These are phyloP conservation scores for Emydoidea blandingii DNA, from an alignment of 2,797 vertebrate genomes.

Conservation along the genomic window DNA sequence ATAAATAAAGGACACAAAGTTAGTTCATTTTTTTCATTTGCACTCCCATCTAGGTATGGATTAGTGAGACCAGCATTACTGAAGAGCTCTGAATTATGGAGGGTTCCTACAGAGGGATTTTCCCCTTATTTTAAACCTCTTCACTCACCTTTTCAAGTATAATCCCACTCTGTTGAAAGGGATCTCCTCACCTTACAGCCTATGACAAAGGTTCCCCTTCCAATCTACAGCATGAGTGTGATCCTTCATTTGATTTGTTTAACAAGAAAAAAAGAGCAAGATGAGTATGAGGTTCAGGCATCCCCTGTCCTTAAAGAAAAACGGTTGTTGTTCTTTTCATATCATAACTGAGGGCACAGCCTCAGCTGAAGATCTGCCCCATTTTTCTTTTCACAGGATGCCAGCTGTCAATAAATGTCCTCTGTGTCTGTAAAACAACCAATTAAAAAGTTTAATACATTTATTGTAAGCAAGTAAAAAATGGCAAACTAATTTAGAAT, in stretches of 20 bases:
- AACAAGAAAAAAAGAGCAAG: constrained; percentile 63
- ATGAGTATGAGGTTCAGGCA: constrained; percentile 57
- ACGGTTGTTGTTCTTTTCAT: background rate
- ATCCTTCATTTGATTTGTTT: constrained; percentile 66
- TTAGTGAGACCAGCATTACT: constrained; percentile 59
- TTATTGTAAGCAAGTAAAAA: background rate
- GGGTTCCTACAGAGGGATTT: constrained; percentile 57
- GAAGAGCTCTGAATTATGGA: constrained; percentile 56
- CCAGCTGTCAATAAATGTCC: background rate
- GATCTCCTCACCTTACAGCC: constrained; percentile 57
- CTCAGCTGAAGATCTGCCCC: background rate
- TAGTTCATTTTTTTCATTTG: constrained; percentile 70
- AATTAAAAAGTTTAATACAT: background rate
- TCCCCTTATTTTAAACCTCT: constrained; percentile 61
- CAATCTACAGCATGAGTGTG: constrained; percentile 40
- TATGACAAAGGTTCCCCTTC: constrained; percentile 58
- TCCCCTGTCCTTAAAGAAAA: constrained; percentile 60
- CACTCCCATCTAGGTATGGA: constrained; percentile 68
- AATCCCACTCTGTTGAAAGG: constrained; percentile 51
- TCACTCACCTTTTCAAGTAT: constrained; percentile 65
- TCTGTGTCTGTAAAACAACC: background rate
- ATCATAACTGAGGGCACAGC: constrained; percentile 9
- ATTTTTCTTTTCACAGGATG: background rate
- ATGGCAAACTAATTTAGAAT: background rate
- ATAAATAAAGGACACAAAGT: constrained; percentile 75